Evolutionary conservation across 1,140 invertebrate genomes (phyloP), one percentile per base, ranked within the genome.

Genomic region (Hyles euphorbiae): DNA sequence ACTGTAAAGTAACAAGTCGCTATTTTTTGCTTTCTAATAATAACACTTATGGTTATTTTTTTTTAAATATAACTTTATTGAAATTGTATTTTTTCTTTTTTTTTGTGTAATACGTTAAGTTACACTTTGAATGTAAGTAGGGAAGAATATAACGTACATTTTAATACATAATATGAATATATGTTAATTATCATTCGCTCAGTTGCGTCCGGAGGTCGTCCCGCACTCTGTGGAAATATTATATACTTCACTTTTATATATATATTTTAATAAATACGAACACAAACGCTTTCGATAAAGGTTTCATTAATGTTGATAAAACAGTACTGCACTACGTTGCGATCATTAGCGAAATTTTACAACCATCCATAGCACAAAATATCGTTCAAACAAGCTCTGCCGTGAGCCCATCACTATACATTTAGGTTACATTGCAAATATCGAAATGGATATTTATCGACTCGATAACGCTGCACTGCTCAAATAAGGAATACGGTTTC

Each of bases 51-150:
- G 60, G 68, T 76, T 81, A 74, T 78, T 80, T 75, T 74, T 73
- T 77, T 79, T 74, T 75, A 70, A 76, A 72, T 79, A 82, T 83
- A 82, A 75, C 72, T 78, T 66, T 73, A 72, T 69, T 70, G 65
- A 70, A 72, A 79, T 69, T 77, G 70, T 78, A 77, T 76, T 79
- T 83, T 74, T 76, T 72, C 66, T 76, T 69, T 68, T 72, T 63
- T 74, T 75, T 78, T 72, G 63, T 70, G 68, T 82, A 56, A 53
- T 62, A 63, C 47, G 46, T 70, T 84, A 76, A 72, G 72, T 81
- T 78, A 77, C 63, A 74, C 67, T 76, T 81, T 78, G 71, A 68
- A 67, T 74, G 63, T 76, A 83, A 86, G 81, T 86, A 86, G 79
- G 69, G 64, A 63, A 76, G 65, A 82, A 76, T 78, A 72, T 80